Evolutionary conservation across 2,888 invertebrate genomes (phyloP), one percentile per base, ranked within the genome.

Genomic region (Bellardia bayeri): DNA sequence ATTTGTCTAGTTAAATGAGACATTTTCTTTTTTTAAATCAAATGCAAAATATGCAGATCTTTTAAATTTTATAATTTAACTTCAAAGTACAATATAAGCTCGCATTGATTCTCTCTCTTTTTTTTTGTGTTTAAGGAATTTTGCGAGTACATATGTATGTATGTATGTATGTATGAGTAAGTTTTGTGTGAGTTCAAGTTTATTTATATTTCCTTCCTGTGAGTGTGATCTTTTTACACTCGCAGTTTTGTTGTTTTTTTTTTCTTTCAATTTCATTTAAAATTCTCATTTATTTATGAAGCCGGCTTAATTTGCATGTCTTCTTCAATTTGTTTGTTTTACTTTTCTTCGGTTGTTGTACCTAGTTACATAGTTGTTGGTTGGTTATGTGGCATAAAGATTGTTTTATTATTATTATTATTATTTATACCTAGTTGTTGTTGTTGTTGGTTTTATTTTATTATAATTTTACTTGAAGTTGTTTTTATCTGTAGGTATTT

Each of bases 281-380:
- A 75, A 82, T 75, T 74, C 83, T 87, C 75, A 81, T 76, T 87
- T 87, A 82, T 82, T 82, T 83, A 80, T 79, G 58, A 82, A 79
- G 85, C 85, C 87, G 87, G 85, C 85, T 82, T 85, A 68, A 87
- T 87, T 87, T 82, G 87, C 87, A 87, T 87, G 82, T 69, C 82
- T 68, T 87, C 85, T 82, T 78, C 74, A 74, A 85, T 85, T 87
- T 85, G 82, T 85, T 87, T 71, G 63, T 74, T 84, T 86, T 71
- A 71, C 23, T 80, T 63, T 66, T 11, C 56, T 71, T 56, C 23
- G n/a, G 30, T 61, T 51, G 66, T 30, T 14, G 11, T 49, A 14
- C 4, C 23, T 37, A 5, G 37, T 33, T 2, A 11, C 42, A 16
- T 16, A 16, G 68, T 58, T 58, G 33, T 37, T 58, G 69, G 7